Conservation (phyloP, 2,888 invertebrate species). For the Orgyia antiqua region DNA sequence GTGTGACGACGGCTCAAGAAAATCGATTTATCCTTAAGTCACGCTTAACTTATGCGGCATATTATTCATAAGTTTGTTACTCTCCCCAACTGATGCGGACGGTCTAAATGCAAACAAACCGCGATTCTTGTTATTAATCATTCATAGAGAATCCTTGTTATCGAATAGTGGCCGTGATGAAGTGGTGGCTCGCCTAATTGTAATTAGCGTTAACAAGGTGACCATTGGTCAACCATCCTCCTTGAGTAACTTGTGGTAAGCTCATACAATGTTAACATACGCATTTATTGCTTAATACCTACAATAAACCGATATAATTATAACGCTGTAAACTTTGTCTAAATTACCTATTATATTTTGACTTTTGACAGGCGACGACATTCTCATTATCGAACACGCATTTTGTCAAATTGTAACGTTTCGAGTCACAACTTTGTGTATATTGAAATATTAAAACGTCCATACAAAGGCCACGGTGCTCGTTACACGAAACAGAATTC, state of each 20-base stretch:
- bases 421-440: constrained; percentile 27
- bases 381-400: constrained; percentile 25
- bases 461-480: constrained; percentile 46
- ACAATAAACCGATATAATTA: no score
- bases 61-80: constrained; percentile 72
- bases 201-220: constrained; percentile 59
- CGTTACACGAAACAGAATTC: constrained; percentile 53
- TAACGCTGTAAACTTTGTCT: constrained; percentile 4
- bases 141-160: constrained; percentile 57
- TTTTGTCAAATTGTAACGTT: constrained; percentile 29
- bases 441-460: constrained; percentile 46
- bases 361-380: constrained; percentile 9
- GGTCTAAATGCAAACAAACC: constrained; percentile 64
- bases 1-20: constrained; percentile 43
- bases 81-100: constrained; percentile 48
- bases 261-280: background rate
- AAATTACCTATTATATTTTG: constrained; percentile 14
- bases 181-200: constrained; percentile 63
- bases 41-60: constrained; percentile 46
- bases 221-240: constrained; percentile 42
- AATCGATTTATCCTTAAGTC: constrained; percentile 54
- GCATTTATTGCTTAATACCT: no score
- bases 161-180: constrained; percentile 65
- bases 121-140: constrained; percentile 65
- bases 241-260: constrained; percentile 32